Evolutionary conservation across 2,113 vertebrate genomes (phyloP).

Genomic region (Leptocoma aspasia): DNA sequence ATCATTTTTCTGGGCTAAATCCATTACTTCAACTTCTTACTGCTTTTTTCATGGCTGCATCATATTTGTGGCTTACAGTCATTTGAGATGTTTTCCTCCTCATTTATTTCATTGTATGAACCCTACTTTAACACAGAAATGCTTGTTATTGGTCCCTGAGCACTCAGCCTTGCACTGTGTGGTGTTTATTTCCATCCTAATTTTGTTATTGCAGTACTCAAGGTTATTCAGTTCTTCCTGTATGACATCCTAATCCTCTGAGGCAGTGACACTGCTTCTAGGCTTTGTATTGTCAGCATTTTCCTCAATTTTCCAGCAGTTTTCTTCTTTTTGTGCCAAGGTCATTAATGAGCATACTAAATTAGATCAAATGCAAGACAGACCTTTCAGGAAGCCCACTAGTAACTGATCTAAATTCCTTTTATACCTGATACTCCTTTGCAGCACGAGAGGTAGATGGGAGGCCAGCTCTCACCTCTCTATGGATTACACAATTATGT

Average conservation of each 20-base stretch:
- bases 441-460: neutral
- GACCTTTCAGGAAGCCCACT: neutral
- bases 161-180: neutral
- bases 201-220: neutral
- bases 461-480: neutral
- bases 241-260: neutral
- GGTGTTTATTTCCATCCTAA: neutral
- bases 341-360: neutral
- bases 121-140: neutral
- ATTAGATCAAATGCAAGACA: neutral
- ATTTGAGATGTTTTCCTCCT: neutral
- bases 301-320: neutral
- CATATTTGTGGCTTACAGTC: neutral
- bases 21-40: neutral
- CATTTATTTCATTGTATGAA: neutral
- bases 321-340: neutral
- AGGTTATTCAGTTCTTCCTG: neutral
- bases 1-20: conserved; percentile 3
- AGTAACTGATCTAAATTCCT: neutral
- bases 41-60: neutral
- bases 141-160: neutral
- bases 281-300: neutral
- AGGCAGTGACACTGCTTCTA: neutral
- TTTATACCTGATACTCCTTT: neutral
- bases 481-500: neutral